Evolutionary conservation across 1,140 invertebrate species (phyloP), one percentile per base, ranked within the genome.

Genomic region (Rhynchophorus ferrugineus): DNA sequence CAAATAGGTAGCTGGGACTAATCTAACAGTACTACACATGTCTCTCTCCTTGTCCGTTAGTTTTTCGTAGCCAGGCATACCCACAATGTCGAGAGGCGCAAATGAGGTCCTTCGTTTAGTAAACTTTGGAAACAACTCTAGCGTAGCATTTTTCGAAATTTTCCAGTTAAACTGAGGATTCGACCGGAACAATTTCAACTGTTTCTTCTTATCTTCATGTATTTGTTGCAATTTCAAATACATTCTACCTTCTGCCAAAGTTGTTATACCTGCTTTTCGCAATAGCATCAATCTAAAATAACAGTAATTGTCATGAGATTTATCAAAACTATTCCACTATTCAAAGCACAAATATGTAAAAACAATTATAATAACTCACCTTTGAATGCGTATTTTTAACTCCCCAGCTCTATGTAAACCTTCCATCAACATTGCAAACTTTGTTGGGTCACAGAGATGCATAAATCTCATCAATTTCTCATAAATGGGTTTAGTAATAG

Each of bases 391-490:
- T 55, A 78, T 78, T 48, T 81, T 79, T 3, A 89, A 62, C 63
- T 89, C 82, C 7, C 76, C 77, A 64, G 80, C 82, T 63, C 79
- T 75, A 63, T 81, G 78, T 8, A 91, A 59, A 0, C 83, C 80
- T 67, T 92, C 89, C 62, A 91, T 73, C 3, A 90, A 75, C 46
- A 78, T 77, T 68, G 91, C 86, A 71, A 88, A 89, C 39, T 88
- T 78, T 24, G 82, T 69, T 1, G 86, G 84, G 3, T 73, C 72
- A 43, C 85, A 74, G 8, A 92, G 76, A 58, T 86, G 85, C 78
- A 85, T 82, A 53, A 89, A 85, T 13, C 78, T 69, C 0, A 82
- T 58, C 16, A 92, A 65, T 50, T 77, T 76, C 51, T 87, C 84
- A 44, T 75, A 73, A n/a, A 74, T 75, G 2, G 72, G 64, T 60